phyloP scores from a whole-genome alignment of 2,797 vertebrate species.

The Rhyacichthys aspro region DNA sequence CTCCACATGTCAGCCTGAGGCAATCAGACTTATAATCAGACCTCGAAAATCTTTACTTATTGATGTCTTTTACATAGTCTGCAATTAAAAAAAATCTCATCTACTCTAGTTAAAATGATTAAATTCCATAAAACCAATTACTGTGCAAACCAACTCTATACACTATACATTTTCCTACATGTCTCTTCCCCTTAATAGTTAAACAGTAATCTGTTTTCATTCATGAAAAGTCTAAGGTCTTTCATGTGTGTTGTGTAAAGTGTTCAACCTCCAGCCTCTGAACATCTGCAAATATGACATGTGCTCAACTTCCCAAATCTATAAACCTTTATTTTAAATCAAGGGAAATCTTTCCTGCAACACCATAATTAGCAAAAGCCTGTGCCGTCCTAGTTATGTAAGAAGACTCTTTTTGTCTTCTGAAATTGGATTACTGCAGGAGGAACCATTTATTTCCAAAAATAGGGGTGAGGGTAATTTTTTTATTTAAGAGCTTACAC shows the following conservation, averaged over 20 bases:
- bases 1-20: conserved; percentile 20
- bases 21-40: conserved; percentile 22
- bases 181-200: too few species aligned
- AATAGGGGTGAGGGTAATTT: conserved; percentile 36
- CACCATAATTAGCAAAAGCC: conserved; percentile 68
- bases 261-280: background rate
- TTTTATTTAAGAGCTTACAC: conserved; percentile 28
- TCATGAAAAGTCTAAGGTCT: background rate
- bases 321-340: conserved; percentile 56
- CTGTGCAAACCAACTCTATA: background rate
- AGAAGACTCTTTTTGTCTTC: conserved; percentile 68
- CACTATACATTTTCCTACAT: background rate
- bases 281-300: conserved; percentile 10
- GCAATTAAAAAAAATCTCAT: conserved; percentile 23
- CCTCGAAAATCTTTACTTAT: conserved; percentile 32
- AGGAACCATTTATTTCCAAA: conserved; percentile 58
- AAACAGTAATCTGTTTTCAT: too few species aligned
- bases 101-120: conserved; percentile 15
- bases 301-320: conserved; percentile 30
- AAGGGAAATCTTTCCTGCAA: conserved; percentile 46
- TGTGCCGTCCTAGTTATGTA: conserved; percentile 67
- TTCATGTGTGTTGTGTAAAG: background rate
- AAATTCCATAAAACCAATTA: conserved; percentile 28
- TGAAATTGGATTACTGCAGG: conserved; percentile 70
- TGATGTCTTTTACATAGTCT: conserved; percentile 31